phyloP scores from a whole-genome alignment of 2,113 vertebrate species.

The Neotoma lepida region DNA sequence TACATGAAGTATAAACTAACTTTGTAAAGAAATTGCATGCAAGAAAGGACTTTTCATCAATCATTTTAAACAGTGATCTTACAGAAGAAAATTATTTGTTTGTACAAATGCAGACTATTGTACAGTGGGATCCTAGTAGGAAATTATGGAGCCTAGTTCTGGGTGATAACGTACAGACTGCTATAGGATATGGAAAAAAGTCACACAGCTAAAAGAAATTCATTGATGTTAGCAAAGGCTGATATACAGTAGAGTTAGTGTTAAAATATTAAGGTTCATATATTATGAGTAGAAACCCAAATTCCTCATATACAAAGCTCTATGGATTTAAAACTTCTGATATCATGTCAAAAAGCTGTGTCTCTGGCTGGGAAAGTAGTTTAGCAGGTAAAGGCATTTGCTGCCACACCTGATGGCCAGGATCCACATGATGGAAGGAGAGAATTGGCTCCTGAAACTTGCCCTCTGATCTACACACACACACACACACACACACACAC shows the following conservation, averaged over 20 bases:
- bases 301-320: neutral
- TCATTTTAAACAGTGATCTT: neutral
- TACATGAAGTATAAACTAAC: neutral
- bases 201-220: neutral
- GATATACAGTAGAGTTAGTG: neutral
- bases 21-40: neutral
- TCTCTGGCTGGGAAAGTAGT: neutral
- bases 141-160: neutral
- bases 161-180: neutral
- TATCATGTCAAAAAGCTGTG: neutral
- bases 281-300: neutral
- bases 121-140: neutral
- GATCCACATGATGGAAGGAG: neutral
- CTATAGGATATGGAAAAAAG: neutral
- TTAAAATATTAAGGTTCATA: neutral
- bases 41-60: neutral
- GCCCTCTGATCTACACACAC: neutral
- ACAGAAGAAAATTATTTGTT: neutral
- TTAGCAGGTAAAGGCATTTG: neutral
- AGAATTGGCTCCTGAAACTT: neutral
- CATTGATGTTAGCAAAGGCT: neutral
- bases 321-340: conserved; percentile 12
- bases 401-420: neutral
- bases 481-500: no score
- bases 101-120: neutral